Base-by-base conservation (phyloP, 2,888 invertebrate species). In the Volucella zonaria region DNA sequence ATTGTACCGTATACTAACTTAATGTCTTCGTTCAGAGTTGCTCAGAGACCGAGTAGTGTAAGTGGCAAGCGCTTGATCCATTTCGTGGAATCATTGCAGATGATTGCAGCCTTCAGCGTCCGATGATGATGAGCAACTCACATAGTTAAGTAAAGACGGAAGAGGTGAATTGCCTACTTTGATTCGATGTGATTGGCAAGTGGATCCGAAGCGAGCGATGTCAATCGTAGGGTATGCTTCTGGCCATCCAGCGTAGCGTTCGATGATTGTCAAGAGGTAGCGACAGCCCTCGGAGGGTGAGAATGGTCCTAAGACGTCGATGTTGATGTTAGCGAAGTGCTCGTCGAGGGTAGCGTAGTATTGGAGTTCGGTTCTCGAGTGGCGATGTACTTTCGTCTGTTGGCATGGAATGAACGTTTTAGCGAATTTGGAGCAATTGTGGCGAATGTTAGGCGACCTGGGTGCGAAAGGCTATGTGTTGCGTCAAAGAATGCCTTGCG, bases 121-220 rank as follows among this genome's bases (percentile, higher is more conserved):
- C 23, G 2, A 10, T 67, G 52, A n/a, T n/a, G n/a, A n/a, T n/a
- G 12, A 40, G 8, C 8, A 6, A 45, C 15, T 15, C 66, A 9
- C 56, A 64, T 9, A 74, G 40, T 49, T 74, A 49, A 2, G 18
- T 15, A 15, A 61, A 61, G n/a, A 71, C 42, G 3, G 59, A 42
- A 15, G 71, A 71, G n/a, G 59, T 71, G 59, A 59, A 71, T 23
- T 71, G 51, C 18, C 62, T 62, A 15, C 62, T 62, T 54, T 74
- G 64, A 38, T 64, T 47, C 18, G 43, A 54, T 15, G 74, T 45
- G 38, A 74, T 54, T 15, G 14, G 14, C 11, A 31, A 18, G 11
- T 64, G 54, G 54, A 1, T 51, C 61, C 43, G 14, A 71, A 61
- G 15, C 61, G 51, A 71, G 11, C 54, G 11, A 49, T 58, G 38